Evolutionary conservation across 2,888 invertebrate species (phyloP), one percentile per base, ranked within the genome.

Genomic region (Lepidochrysops patricia): DNA sequence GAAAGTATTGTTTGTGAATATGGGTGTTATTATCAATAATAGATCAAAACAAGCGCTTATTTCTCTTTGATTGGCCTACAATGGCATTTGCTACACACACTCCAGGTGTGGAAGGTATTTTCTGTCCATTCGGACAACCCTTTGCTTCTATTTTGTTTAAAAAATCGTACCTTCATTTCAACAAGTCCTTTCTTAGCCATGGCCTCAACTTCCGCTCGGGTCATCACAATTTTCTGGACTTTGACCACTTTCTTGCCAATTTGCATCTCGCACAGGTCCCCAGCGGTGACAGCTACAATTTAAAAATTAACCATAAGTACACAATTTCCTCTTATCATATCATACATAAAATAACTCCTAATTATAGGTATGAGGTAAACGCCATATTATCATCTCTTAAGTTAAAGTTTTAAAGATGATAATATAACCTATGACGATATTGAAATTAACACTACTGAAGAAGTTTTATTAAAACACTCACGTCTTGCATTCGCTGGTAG

Each of bases 161-260:
- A 25, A 27, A 27, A 19, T 54, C 23, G 15, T 64, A 88, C 92
- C 82, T 91, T 92, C 78, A 92, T 89, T 75, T 91, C 90, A 23
- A 92, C 86, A 43, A 92, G 91, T n/a, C 93, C 93, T 66, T 92
- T 89, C 69, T 91, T 92, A 1, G 92, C 90, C 91, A 93, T 92
- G 4, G 90, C 91, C 65, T 91, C 92, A 19, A 93, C 91, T 72
- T 93, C 92, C 0, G 92, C 91, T 76, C 92, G 93, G 6, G 92
- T 92, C 87, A 93, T 90, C 2, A 92, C 90, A 48, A 93, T 91
- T 73, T 92, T 92, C 75, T 93, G 92, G 7, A 93, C 92, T 68
- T 91, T 90, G 0, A 93, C 91, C 37, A 91, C 82, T 70, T 91
- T 92, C 69, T 91, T 90, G 35, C 92, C 93, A 23, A 92, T 88